Evolutionary conservation across 2,113 vertebrate species (phyloP).

Genomic region (Colistium nudipinnis): DNA sequence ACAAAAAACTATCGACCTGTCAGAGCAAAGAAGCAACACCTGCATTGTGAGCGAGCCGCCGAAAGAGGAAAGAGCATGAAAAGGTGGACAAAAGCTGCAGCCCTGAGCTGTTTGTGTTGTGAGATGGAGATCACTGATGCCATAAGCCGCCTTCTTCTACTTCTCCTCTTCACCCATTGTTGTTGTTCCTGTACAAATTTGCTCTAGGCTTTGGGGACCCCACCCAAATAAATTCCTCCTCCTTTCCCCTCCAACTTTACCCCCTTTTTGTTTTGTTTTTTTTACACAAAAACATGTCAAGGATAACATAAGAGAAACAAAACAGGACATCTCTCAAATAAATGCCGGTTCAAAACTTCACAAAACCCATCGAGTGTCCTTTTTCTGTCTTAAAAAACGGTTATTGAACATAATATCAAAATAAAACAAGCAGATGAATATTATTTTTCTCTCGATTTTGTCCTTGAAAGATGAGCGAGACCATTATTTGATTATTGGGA

Average conservation of each 20-base stretch:
- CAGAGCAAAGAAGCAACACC: slow-evolving; percentile 72
- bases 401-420: no score
- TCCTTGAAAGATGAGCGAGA: background rate
- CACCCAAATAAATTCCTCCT: slow-evolving; percentile 67
- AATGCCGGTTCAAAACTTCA: background rate
- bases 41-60: slow-evolving; percentile 64
- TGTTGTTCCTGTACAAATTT: slow-evolving; percentile 80
- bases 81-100: slow-evolving; percentile 72
- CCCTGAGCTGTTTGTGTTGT: slow-evolving; percentile 79
- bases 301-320: background rate
- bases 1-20: slow-evolving; percentile 64
- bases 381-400: no score
- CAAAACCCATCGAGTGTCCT: no score
- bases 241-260: slow-evolving; percentile 16
- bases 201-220: slow-evolving; percentile 67
- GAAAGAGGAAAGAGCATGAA: slow-evolving; percentile 74
- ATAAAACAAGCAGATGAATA: background rate
- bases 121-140: slow-evolving; percentile 67
- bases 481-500: background rate
- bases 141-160: slow-evolving; percentile 69
- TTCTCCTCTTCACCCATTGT: slow-evolving; percentile 69
- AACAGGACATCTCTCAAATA: background rate
- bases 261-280: no score
- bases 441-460: background rate
- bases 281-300: background rate